Conservation (phyloP, 2,113 vertebrate species). For the Synodontis membranacea region DNA sequence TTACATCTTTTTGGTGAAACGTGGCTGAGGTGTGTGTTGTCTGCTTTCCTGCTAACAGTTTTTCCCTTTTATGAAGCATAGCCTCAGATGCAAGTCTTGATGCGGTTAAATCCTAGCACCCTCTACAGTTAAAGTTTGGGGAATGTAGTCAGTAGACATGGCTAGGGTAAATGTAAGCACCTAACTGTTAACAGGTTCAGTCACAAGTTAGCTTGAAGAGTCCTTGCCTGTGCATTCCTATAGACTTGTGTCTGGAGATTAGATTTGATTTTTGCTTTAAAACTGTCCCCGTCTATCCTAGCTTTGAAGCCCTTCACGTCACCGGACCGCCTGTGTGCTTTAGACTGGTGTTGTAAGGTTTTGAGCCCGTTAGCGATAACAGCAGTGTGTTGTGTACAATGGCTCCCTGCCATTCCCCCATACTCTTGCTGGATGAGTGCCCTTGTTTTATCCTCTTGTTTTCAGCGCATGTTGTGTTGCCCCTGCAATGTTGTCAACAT, state of each 20-base stretch:
- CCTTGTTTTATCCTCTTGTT: slow-evolving; percentile 36
- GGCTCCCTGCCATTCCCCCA: slow-evolving; percentile 27
- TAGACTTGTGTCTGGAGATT: slow-evolving; percentile 53
- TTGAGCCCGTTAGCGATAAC: slow-evolving; percentile 43
- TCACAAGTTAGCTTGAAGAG: slow-evolving; percentile 40
- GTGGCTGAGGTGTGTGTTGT: slow-evolving; percentile 54
- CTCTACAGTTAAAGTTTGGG: slow-evolving; percentile 39
- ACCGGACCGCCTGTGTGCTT: slow-evolving; percentile 45
- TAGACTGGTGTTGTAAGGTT: slow-evolving; percentile 48
- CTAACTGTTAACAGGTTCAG: slow-evolving; percentile 47
- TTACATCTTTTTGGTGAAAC: slow-evolving; percentile 59
- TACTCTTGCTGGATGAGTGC: slow-evolving; percentile 31
- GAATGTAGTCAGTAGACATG: slow-evolving; percentile 49
- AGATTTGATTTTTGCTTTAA: slow-evolving; percentile 53
- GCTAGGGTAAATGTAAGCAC: slow-evolving; percentile 47
- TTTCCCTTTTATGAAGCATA: slow-evolving; percentile 34
- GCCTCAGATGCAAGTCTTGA: slow-evolving; percentile 47
- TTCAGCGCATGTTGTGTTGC: slow-evolving; percentile 46
- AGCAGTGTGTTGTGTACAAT: slow-evolving; percentile 55
- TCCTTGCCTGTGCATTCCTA: slow-evolving; percentile 59
- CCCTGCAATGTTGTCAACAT: slow-evolving; percentile 26
- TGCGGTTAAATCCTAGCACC: slow-evolving; percentile 48
- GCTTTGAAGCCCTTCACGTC: slow-evolving; percentile 57
- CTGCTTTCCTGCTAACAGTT: slow-evolving; percentile 46
- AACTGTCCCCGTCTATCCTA: slow-evolving; percentile 43